Base-by-base conservation (phyloP, 2,113 vertebrate genomes). In the Aegotheles bennettii region DNA sequence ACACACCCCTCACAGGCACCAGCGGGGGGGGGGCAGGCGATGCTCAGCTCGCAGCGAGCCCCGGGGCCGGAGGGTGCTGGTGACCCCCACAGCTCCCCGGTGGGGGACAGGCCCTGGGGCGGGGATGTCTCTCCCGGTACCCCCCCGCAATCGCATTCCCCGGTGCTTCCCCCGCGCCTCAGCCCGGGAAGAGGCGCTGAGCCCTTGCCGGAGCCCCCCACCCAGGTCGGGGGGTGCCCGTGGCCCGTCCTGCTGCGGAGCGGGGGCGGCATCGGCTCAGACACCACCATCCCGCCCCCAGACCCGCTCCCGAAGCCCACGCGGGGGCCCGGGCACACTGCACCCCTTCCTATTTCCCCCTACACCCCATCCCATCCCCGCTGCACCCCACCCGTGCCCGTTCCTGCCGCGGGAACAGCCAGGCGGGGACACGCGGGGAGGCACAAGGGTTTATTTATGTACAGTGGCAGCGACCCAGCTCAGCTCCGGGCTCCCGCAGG, bases 371-470 rank as follows among this genome's bases (percentile, higher is more conserved):
- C 51, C 57, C 10, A 0, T 6, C 7, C 48, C 76, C 59, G 11
- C 25, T 25, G 59, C n/a, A 11, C 36, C 19, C 47, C 23, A 11
- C 47, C 47, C 23, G 21, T 48, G 47, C 47, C 47, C 47, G 38
- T 38, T 47, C 35, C 59, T 6, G 60, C 67, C 2, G 4, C 4
- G 13, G 53, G 25, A 87, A 54, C 31, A 64, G 69, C 31, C 86
- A 83, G 28, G 2, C 4, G 0, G 51, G 19, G 84, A 78, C 87
- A n/a, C 11, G 2, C 5, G 15, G 26, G 47, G 36, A 73, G 81
- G 56, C 23, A 60, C 36, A 26, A 61, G 81, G 81, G 77, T 96
- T 96, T 96, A 96, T 96, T 96, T 90, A 63, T 87, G 57, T 75
- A 38, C 87, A 81, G 42, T 17, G 2, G 0, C 10, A 5, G 29